Evolutionary conservation across 2,113 vertebrate genomes (phyloP).

Genomic region (Chloebia gouldiae): DNA sequence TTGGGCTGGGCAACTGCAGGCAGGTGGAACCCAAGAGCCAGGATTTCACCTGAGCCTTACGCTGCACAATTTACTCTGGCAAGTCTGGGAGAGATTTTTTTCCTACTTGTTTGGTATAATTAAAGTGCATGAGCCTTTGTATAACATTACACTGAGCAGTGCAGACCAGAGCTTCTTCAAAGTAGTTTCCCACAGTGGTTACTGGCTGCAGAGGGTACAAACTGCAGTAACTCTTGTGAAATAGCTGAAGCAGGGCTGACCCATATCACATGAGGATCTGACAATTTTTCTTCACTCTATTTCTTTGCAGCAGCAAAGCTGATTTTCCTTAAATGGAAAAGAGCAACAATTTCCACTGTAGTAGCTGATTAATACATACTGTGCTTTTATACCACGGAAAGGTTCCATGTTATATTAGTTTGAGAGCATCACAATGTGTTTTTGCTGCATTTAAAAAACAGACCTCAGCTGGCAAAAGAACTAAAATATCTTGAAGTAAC

Average conservation of each 20-base stretch:
- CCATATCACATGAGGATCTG: background rate
- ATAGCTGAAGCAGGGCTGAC: background rate
- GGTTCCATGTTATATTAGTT: background rate
- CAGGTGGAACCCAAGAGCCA: slow-evolving; percentile 16
- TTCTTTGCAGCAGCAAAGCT: background rate
- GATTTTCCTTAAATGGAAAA: background rate
- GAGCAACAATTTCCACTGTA: background rate
- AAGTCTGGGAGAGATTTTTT: background rate
- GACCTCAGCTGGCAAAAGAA: background rate
- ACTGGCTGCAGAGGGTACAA: background rate
- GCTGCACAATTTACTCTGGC: background rate
- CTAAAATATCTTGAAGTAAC: background rate
- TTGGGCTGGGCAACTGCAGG: background rate
- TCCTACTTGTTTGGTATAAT: background rate
- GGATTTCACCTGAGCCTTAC: background rate
- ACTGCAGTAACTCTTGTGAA: background rate
- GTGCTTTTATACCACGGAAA: background rate
- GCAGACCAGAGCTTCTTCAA: background rate
- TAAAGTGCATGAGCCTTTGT: background rate
- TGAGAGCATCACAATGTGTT: background rate
- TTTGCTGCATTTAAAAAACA: background rate
- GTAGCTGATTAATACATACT: background rate
- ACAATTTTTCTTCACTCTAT: background rate
- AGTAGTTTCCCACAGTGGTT: background rate
- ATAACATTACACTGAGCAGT: background rate